phyloP scores from a whole-genome alignment of 2,113 vertebrate genomes.

The Abramis brama region DNA sequence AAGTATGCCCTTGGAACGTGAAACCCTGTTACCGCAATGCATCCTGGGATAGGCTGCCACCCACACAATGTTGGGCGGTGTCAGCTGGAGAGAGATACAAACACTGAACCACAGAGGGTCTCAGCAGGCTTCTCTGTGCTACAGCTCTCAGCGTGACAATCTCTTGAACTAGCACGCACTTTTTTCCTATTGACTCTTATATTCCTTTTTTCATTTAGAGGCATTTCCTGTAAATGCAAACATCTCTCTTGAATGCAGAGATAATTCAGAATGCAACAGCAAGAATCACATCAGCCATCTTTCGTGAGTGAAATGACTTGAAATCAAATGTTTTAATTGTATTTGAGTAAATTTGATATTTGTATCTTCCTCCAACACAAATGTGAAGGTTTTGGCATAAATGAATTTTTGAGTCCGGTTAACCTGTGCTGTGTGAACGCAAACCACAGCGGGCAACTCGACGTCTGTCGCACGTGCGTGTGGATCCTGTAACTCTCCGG shows the following conservation, averaged over 20 bases:
- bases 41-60: constrained; percentile 11
- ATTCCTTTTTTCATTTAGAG: neutral
- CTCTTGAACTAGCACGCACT: neutral
- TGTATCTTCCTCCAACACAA: neutral
- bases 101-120: neutral
- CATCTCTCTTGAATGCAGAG: neutral
- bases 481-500: neutral
- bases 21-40: neutral
- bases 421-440: neutral
- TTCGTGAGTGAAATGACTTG: neutral
- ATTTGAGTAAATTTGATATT: neutral
- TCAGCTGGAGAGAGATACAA: neutral
- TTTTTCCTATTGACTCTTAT: neutral
- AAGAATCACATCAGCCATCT: neutral
- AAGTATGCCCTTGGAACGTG: constrained; percentile 5
- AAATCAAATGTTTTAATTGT: neutral
- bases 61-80: neutral
- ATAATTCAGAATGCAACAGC: neutral
- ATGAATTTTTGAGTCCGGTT: no score
- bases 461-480: neutral
- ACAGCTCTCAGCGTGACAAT: neutral
- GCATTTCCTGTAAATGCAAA: neutral
- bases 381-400: neutral
- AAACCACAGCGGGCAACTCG: neutral
- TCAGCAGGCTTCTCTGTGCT: neutral